These are phyloP conservation scores for Halcyon badia DNA, from an alignment of 2,797 vertebrate genomes.

Conservation along the genomic window DNA sequence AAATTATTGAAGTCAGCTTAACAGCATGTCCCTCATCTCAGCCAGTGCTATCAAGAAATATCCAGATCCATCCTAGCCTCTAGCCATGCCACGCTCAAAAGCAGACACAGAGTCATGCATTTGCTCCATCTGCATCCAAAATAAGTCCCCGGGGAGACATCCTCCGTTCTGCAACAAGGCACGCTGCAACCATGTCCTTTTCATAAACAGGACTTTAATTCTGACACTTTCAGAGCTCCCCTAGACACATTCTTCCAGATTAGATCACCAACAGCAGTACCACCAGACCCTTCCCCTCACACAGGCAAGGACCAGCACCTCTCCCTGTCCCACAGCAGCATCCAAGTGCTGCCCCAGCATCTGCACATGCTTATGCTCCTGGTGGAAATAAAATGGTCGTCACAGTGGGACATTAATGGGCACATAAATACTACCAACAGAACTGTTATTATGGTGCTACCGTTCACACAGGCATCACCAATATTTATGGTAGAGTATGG, in stretches of 20 bases:
- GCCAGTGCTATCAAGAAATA: not conserved
- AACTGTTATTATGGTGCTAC: not conserved
- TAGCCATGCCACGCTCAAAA: not conserved
- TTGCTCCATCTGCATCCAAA: not conserved
- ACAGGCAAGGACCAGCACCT: not conserved
- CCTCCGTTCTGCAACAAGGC: not conserved
- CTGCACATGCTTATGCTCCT: not conserved
- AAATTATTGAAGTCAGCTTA: not conserved
- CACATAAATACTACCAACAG: not conserved
- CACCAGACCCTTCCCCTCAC: not conserved
- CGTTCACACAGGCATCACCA: not conserved
- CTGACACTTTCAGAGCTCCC: too few species aligned
- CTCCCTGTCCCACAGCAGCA: not conserved
- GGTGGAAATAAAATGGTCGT: not conserved
- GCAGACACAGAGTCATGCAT: accelerated
- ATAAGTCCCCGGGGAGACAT: not conserved
- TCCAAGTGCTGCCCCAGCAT: not conserved
- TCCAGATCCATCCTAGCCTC: not conserved
- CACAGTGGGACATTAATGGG: not conserved
- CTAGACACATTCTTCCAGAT: not conserved
- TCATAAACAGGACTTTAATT: not conserved
- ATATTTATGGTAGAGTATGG: constrained; percentile 15
- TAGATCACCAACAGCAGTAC: accelerated
- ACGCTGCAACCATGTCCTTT: accelerated
- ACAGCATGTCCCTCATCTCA: not conserved